phyloP scores from a whole-genome alignment of 2,797 vertebrate genomes.

The Arnoldichthys spilopterus region DNA sequence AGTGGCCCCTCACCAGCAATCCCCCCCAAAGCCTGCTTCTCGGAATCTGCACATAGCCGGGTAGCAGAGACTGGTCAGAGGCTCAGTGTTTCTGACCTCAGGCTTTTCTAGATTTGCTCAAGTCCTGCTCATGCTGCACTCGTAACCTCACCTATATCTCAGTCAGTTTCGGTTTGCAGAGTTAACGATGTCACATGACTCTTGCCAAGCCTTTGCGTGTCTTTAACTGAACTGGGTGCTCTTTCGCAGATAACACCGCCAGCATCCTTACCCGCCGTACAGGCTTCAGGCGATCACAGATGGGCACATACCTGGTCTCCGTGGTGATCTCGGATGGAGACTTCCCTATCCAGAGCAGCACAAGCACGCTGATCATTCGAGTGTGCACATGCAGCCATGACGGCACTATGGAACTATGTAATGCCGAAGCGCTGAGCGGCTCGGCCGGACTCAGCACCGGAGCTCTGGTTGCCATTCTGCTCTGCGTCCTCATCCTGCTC shows the following conservation, averaged over 20 bases:
- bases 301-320: constrained; percentile 85
- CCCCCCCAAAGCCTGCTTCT: constrained; percentile 8
- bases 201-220: neutral
- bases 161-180: constrained; percentile 12
- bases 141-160: neutral
- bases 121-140: neutral
- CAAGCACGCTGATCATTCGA: constrained; percentile 89
- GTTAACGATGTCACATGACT: neutral
- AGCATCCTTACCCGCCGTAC: constrained; percentile 85
- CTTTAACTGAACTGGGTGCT: neutral
- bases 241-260: constrained; percentile 89
- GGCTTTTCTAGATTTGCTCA: neutral
- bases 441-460: constrained; percentile 91
- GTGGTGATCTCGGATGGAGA: constrained; percentile 91
- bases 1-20: constrained; percentile 39
- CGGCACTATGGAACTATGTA: constrained; percentile 91
- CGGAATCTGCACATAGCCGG: neutral
- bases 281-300: constrained; percentile 87
- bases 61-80: neutral
- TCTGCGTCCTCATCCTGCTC: constrained; percentile 92
- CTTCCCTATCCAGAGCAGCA: constrained; percentile 92
- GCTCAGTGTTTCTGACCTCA: constrained; percentile 1
- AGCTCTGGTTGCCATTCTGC: constrained; percentile 91
- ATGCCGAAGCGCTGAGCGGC: constrained; percentile 86
- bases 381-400: constrained; percentile 91